Base-by-base conservation (phyloP, 2,888 invertebrate species). In the Chydorus sphaericus region DNA sequence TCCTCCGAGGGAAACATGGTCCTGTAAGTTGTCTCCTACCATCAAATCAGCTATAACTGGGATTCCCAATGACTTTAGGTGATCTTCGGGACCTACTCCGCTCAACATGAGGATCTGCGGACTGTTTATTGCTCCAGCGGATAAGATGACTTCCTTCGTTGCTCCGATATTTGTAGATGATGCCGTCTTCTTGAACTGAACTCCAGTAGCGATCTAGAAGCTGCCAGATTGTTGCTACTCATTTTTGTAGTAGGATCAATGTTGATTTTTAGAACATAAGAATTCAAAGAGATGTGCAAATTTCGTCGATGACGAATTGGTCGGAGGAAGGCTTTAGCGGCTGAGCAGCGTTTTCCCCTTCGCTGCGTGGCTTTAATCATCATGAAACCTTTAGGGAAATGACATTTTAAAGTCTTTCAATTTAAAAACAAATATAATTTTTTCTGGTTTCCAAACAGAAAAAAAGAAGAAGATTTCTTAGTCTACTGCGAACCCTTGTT, bases 311-410 rank as follows among this genome's bases (percentile, higher is more conserved):
- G 75, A n/a, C 84, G 75, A 0, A 87, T 80, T 0, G 90, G 89
- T 54, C 89, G 73, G 1, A 91, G 73, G 65, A 90, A 91, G 0
- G 90, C 87, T 69, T 90, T 91, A 7, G 88, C 82, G 0, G 90
- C 89, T 60, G 86, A 87, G 68, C 91, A 91, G 52, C 91, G 75
- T 28, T 83, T 83, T 0, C 89, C 89, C 57, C 89, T 74, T 57
- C 90, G 73, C 79, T 89, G 87, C 14, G 89, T 91, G 66, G 80
- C 90, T 69, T 90, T 90, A 0, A 88, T 86, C 44, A 88, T 82
- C 2, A 82, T 82, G 66, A 85, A 89, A 8, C 89, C 91, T 0
- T 85, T n/a, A n/a, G n/a, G n/a, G n/a, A n/a, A n/a, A n/a, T n/a
- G n/a, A n/a, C n/a, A n/a, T n/a, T n/a, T n/a, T n/a, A n/a, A n/a